phyloP scores from a whole-genome alignment of 2,113 vertebrate genomes.

The Fregetta grallaria region DNA sequence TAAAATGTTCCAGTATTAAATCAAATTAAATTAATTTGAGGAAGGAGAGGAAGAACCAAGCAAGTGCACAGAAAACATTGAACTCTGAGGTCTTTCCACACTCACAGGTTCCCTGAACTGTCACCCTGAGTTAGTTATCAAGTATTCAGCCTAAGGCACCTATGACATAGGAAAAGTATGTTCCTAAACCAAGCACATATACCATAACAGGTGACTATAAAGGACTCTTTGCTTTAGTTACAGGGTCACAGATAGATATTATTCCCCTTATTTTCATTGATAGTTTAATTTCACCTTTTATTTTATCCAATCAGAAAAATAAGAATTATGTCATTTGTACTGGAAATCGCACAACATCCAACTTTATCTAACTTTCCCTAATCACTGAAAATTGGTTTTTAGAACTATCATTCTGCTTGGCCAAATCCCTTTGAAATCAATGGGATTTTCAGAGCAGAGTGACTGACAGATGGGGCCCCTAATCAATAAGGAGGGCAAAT shows the following conservation, averaged over 20 bases:
- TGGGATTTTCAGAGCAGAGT: slow-evolving; percentile 6
- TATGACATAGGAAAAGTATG: background rate
- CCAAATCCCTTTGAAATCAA: slow-evolving; percentile 28
- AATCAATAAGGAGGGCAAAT: background rate
- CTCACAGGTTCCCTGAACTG: background rate
- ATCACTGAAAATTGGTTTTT: background rate
- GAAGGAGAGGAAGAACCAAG: background rate
- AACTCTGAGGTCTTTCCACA: background rate
- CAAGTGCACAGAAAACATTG: background rate
- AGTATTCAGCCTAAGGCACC: background rate
- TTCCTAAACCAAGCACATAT: background rate
- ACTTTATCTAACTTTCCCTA: background rate
- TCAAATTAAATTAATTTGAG: background rate
- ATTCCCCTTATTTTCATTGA: background rate
- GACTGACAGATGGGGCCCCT: background rate
- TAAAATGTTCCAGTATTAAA: background rate
- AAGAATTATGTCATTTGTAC: background rate
- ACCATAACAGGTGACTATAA: background rate
- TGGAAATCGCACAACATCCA: background rate
- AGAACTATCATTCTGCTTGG: background rate
- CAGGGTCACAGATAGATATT: background rate
- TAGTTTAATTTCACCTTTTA: background rate
- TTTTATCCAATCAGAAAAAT: background rate
- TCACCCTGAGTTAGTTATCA: background rate
- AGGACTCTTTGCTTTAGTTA: background rate